Base-by-base conservation (phyloP, 2,113 vertebrate genomes). In the Stictonetta naevosa region DNA sequence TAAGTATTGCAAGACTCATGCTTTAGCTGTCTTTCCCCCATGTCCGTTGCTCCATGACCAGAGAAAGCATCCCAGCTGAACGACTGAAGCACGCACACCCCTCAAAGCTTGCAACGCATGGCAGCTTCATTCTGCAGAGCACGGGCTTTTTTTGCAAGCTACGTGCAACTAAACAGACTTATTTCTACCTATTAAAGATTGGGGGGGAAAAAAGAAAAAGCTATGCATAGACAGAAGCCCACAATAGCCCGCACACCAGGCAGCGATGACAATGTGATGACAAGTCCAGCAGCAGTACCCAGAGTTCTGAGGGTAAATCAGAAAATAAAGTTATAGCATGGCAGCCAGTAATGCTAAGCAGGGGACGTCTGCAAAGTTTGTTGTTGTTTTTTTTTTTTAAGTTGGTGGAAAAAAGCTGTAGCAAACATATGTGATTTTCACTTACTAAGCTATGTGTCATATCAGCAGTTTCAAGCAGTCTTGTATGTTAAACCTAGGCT, bases 211-310 rank as follows among this genome's bases (percentile, higher is more conserved):
- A 44, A 28, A 13, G 55, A 60, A 81, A 71, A 40, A 83, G 22
- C 59, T 83, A 26, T 8, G 63, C 72, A 14, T 3, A 90, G 72
- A 40, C 88, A 80, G 95, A 97, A 97, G 93, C 96, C 95, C 21
- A 92, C 86, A 96, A 96, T 96, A 98, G 96, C 97, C 97, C 6
- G 82, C 95, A 93, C 97, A 97, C 88, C 93, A 97, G 95, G 96
- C 95, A 97, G 95, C 66, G 8, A 58, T 98, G 98, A 98, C 97
- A 98, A 97, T 64, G 97, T 98, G 98, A 97, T 98, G 97, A 98
- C 97, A 97, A 97, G 97, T 96, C 97, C 97, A 76, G 96, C 95
- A 97, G 97, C 92, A 79, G 76, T 83, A 96, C 96, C 97, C 97
- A 97, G 92, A 96, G 96, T 92, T 95, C 97, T 90, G 69, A 96